A percentile compares a stretch with the other conserved stretches of the same genome.
phyloP scores from a whole-genome alignment of 2,888 invertebrate species.

The Ichneumon xanthorius region DNA sequence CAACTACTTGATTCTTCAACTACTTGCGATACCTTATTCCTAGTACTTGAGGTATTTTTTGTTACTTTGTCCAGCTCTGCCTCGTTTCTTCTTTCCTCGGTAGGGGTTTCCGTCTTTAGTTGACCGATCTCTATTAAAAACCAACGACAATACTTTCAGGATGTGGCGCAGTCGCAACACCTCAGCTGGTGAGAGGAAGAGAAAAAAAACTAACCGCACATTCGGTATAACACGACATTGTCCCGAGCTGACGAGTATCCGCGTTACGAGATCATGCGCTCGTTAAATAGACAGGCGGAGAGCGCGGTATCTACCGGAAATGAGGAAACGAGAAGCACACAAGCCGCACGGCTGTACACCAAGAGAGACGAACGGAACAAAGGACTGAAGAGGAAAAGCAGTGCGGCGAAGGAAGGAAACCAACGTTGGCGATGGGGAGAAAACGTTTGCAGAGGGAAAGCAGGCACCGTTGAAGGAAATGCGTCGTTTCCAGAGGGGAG shows the following conservation, averaged over 20 bases:
- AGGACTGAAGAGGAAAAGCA: conserved; percentile 14
- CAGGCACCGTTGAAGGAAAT: conserved; percentile 2
- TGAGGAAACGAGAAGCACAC: conserved; percentile 30
- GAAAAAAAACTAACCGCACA: background rate
- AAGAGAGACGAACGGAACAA: conserved; percentile 1
- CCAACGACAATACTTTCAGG: background rate
- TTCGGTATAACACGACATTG: conserved; percentile 4
- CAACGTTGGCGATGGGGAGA: conserved; percentile 15
- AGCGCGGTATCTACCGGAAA: conserved; percentile 6
- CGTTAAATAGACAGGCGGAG: conserved; percentile 37
- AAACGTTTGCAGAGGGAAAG: conserved; percentile 32
- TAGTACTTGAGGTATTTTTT: too few species aligned
- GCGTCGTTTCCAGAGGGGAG: background rate
- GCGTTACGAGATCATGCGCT: conserved; percentile 31
- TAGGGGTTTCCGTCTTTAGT: background rate
- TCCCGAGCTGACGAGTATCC: conserved; percentile 2
- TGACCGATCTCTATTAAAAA: background rate
- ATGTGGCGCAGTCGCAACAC: background rate
- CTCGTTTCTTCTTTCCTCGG: background rate
- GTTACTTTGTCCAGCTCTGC: too few species aligned
- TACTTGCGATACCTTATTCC: too few species aligned
- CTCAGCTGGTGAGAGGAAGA: background rate
- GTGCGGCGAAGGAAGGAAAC: conserved; percentile 24
- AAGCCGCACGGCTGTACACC: background rate
- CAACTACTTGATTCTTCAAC: too few species aligned